These are phyloP conservation scores for Nothocercus nigrocapillus DNA, from an alignment of 2,113 vertebrate genomes.

Conservation along the genomic window DNA sequence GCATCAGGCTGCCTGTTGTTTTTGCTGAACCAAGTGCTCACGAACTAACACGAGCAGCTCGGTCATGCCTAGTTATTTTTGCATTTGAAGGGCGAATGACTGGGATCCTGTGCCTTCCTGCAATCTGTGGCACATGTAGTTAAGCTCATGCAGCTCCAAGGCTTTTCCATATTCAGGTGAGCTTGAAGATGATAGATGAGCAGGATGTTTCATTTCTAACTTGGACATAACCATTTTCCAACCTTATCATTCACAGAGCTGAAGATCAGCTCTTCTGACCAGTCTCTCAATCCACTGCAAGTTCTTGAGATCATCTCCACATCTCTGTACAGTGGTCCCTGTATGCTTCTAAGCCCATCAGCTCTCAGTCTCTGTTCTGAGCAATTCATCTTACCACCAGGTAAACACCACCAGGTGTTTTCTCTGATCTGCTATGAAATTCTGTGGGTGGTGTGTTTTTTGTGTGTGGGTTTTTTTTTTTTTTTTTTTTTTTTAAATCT, in stretches of 20 bases:
- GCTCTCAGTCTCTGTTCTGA: not conserved
- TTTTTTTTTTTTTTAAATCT: too few species aligned
- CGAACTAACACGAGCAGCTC: accelerated
- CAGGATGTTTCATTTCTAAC: not conserved
- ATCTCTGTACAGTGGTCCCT: too few species aligned
- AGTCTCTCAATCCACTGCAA: not conserved
- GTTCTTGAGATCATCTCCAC: not conserved
- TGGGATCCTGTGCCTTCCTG: not conserved
- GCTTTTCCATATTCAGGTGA: accelerated
- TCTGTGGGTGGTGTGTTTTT: too few species aligned
- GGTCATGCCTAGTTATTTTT: not conserved
- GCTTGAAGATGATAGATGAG: not conserved
- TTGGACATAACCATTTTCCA: not conserved
- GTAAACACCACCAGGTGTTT: not conserved
- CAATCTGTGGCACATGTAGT: not conserved
- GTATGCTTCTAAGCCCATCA: not conserved
- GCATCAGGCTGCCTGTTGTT: accelerated
- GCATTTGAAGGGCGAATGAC: not conserved
- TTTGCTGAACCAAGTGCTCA: accelerated
- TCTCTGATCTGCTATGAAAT: not conserved
- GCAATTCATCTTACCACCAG: not conserved
- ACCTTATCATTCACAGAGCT: not conserved
- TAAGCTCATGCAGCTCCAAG: not conserved
- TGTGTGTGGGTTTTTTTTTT: too few species aligned
- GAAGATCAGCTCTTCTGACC: not conserved